Evolutionary conservation across 2,888 invertebrate genomes (phyloP), one percentile per base, ranked within the genome.

Genomic region (Catocala sponsa): DNA sequence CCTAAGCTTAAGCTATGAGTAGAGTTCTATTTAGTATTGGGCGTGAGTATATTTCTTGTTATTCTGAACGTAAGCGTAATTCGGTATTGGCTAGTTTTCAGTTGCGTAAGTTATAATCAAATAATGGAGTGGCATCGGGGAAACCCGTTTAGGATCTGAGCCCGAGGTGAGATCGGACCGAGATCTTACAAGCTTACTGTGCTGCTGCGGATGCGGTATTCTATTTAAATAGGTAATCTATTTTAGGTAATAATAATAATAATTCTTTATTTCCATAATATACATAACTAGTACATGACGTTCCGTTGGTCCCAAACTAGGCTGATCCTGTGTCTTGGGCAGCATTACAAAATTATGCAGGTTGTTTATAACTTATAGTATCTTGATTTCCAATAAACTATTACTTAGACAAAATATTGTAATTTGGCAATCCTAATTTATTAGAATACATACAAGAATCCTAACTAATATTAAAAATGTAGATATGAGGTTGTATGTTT

Each of bases 131-230:
- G 65, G 57, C 70, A 68, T 76, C 72, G 68, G 59, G 65, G 33
- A 35, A 74, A 76, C 79, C 78, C 60, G 79, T 77, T 74, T 70
- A 63, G 65, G 60, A 65, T 76, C 72, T 67, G 76, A 53, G 66
- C 68, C 53, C 61, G 53, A 72, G 61, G 56, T 25, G 57, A 63
- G 62, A 68, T 61, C 50, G 55, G 33, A 5, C 32, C 49, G 0
- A 6, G 0, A 75, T 61, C 15, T 56, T 13, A 6, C 48, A 63
- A 70, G 9, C 4, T 0, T 0, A 44, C 13, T 56, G 35, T 43
- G 51, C 46, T 52, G 12, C 0, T 0, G 0, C 62, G 54, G 64
- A 75, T 68, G 52, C 12, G 75, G 66, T 7, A 62, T 46, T 43
- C 10, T 38, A 35, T 6, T 15, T 9, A 7, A 38, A 9, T 38